Base-by-base conservation (phyloP, 2,113 vertebrate genomes). In the Thunnus thynnus region DNA sequence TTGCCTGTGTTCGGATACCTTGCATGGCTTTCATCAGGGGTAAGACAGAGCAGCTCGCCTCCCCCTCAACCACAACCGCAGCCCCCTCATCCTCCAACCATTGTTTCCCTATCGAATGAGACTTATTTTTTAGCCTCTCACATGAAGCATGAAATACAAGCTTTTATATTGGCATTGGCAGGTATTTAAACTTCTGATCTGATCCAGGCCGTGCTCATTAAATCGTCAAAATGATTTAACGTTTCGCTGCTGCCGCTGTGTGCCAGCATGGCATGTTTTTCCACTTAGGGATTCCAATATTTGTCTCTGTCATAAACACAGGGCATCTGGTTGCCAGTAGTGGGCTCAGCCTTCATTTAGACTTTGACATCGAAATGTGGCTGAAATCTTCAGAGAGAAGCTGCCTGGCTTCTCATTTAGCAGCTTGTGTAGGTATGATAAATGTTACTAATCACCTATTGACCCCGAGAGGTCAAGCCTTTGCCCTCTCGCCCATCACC, bases 391-490 rank as follows among this genome's bases (percentile, higher is more conserved):
- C 57, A 56, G 66, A 84, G 82, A 73, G 75, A 83, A 76, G 77
- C 84, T 84, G 78, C 70, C 70, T 78, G 82, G 72, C 85, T 89
- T 88, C 86, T 91, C 86, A 64, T 90, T 87, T 68, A 84, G 79
- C 83, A 87, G 83, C 85, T 80, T 44, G 65, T 10, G 12, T 66
- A 83, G 91, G 78, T 86, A 89, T 95, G 92, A 95, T 94, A 90
- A 91, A 95, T 94, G 94, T 83, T 92, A 80, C 91, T 92, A 67
- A 92, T 94, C 89, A 94, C 93, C 94, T 91, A 73, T 92, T 89
- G 91, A 91, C 91, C 91, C 75, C 2, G 1, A 72, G 73, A 89
- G 93, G 93, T 95, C 91, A 88, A 90, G 66, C 84, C 65, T 82
- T 70, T 90, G 85, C 89, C 93, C 88, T 70, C 64, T 86, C 41